These are phyloP conservation scores for Calliphora vomitoria DNA, from an alignment of 2,888 invertebrate species.

Conservation along the genomic window DNA sequence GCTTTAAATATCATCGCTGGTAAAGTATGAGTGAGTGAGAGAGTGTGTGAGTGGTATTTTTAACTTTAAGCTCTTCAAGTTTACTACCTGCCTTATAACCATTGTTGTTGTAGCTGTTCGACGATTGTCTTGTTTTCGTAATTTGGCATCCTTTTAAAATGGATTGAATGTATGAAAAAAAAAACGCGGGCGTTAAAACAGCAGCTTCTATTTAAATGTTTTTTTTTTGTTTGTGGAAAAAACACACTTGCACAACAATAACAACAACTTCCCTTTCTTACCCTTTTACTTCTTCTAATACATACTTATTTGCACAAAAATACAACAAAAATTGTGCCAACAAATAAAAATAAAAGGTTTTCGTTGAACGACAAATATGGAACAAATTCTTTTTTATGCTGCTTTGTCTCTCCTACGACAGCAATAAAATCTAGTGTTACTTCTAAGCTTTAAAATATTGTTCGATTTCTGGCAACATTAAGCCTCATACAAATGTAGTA, in stretches of 20 bases:
- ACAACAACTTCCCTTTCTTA: not conserved
- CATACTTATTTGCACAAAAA: not conserved
- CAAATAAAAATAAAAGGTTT: not conserved
- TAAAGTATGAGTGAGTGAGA: slow-evolving; percentile 18
- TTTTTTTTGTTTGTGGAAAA: not conserved
- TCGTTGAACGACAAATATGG: slow-evolving; percentile 59
- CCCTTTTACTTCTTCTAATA: slow-evolving; percentile 29
- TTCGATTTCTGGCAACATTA: slow-evolving; percentile 16
- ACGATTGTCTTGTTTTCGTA: slow-evolving; percentile 44
- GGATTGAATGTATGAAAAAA: slow-evolving; percentile 4
- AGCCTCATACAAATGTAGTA: not conserved
- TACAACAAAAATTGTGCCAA: slow-evolving; percentile 44
- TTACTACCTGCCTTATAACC: slow-evolving; percentile 60
- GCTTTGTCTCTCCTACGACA: not conserved
- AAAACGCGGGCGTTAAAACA: slow-evolving; percentile 70
- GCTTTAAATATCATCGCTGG: slow-evolving; percentile 14
- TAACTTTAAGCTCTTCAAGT: slow-evolving; percentile 67
- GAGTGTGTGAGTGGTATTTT: slow-evolving; percentile 26
- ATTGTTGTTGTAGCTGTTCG: slow-evolving; percentile 39
- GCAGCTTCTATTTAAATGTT: slow-evolving; percentile 45
- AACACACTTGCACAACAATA: not conserved
- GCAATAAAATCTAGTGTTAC: slow-evolving; percentile 24
- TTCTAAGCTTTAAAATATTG: slow-evolving; percentile 34
- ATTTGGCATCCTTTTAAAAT: slow-evolving; percentile 45
- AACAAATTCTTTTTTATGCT: slow-evolving; percentile 66